These are phyloP conservation scores for Acanthosepion lycidas DNA, from an alignment of 2,888 invertebrate species.

Conservation along the genomic window DNA sequence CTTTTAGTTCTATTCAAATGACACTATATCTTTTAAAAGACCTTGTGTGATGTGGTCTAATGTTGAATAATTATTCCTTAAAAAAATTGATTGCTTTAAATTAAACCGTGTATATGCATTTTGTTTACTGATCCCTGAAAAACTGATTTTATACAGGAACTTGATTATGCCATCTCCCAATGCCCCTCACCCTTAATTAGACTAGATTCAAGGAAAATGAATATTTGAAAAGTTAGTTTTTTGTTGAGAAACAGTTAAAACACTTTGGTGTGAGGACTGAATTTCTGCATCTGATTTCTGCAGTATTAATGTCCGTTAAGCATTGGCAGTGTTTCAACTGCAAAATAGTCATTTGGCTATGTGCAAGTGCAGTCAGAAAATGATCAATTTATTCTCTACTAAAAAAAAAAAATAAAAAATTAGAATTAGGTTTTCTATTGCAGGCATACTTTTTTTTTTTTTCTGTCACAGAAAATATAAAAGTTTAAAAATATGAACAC, in stretches of 20 bases:
- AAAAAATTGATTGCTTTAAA: neutral
- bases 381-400: too few species aligned
- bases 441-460: neutral
- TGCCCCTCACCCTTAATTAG: neutral
- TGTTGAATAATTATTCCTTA: neutral
- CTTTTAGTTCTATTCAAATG: neutral
- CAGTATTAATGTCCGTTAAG: neutral
- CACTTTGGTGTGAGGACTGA: neutral
- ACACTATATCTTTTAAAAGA: neutral
- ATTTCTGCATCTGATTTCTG: conserved; percentile 33
- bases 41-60: neutral
- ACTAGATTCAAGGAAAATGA: neutral
- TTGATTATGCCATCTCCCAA: neutral
- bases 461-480: too few species aligned
- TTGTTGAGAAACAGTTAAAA: neutral
- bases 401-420: neutral
- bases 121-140: neutral
- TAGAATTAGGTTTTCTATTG: neutral
- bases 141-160: neutral
- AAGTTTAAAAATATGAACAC: too few species aligned
- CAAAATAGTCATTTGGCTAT: neutral
- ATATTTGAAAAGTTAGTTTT: neutral
- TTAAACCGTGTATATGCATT: neutral
- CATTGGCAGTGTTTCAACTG: neutral
- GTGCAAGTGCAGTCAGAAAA: neutral